These are phyloP conservation scores for Leptopilina clavipes DNA, from an alignment of 1,140 invertebrate species.

Conservation along the genomic window DNA sequence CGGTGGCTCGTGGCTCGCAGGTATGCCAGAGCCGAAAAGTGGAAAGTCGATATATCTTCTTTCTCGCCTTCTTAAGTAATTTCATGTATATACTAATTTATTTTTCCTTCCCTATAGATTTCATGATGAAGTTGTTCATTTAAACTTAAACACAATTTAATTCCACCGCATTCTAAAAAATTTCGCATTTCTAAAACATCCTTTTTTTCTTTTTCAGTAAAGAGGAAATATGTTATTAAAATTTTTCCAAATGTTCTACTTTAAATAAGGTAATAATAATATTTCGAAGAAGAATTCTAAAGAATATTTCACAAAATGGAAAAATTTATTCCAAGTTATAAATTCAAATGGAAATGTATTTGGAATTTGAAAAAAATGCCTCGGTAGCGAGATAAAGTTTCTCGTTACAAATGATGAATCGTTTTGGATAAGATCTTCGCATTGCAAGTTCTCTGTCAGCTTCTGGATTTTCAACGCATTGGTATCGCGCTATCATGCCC, in stretches of 20 bases:
- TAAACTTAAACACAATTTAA: no score
- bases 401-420: slow-evolving; percentile 47
- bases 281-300: no score
- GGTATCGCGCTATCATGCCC: slow-evolving; percentile 29
- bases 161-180: no score
- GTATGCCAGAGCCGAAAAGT: slow-evolving; percentile 25
- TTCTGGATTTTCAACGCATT: slow-evolving; percentile 40
- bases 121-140: neutral
- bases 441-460: slow-evolving; percentile 35
- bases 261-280: no score
- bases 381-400: slow-evolving; percentile 34
- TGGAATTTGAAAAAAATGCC: neutral
- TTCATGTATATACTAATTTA: neutral
- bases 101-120: no score
- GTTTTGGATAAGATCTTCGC: slow-evolving; percentile 40
- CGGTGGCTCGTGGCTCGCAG: slow-evolving; percentile 22
- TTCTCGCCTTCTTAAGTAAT: slow-evolving; percentile 5
- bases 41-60: slow-evolving; percentile 23
- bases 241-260: no score
- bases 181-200: no score
- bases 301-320: no score
- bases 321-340: no score
- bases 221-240: no score
- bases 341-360: no score
- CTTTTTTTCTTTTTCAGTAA: no score